Evolutionary conservation across 2,888 invertebrate species (phyloP).

Genomic region (Plagiodera versicolora): DNA sequence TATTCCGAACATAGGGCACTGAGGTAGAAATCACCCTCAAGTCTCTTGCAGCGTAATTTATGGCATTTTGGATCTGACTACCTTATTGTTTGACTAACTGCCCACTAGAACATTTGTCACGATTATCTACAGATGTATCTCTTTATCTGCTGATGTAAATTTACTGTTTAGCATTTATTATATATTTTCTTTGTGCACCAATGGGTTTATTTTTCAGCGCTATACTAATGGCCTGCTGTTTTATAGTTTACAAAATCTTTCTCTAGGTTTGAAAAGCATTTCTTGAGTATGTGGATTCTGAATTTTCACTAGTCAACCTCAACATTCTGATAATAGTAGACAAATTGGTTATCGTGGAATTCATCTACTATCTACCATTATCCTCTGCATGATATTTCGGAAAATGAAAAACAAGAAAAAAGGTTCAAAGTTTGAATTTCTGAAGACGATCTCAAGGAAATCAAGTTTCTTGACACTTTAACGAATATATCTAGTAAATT

Average conservation of each 20-base stretch:
- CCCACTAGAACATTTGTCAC: conserved; percentile 54
- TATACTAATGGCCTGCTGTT: conserved; percentile 18
- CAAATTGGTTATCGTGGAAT: too few relatives aligned
- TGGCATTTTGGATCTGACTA: conserved; percentile 52
- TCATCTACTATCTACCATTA: too few relatives aligned
- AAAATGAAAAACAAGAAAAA: too few relatives aligned
- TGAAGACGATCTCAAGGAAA: too few relatives aligned
- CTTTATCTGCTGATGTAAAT: conserved; percentile 54
- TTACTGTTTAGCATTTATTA: conserved; percentile 53
- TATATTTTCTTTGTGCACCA: conserved; percentile 36
- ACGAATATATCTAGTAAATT: too few relatives aligned
- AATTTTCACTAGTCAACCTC: neutral
- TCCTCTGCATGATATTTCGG: too few relatives aligned
- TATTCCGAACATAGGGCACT: conserved; percentile 38
- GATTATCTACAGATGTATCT: conserved; percentile 55
- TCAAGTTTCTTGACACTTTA: too few relatives aligned
- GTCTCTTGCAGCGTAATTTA: conserved; percentile 54
- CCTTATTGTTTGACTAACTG: conserved; percentile 55
- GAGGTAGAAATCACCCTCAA: conserved; percentile 39
- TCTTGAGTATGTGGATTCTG: neutral
- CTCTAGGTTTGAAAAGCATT: too few relatives aligned
- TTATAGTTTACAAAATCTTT: conserved; percentile 2
- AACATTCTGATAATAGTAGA: too few relatives aligned
- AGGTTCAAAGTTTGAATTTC: too few relatives aligned
- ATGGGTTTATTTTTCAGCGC: conserved; percentile 38